Conservation (phyloP, 2,888 invertebrate genomes). For the Rotaria socialis region DNA sequence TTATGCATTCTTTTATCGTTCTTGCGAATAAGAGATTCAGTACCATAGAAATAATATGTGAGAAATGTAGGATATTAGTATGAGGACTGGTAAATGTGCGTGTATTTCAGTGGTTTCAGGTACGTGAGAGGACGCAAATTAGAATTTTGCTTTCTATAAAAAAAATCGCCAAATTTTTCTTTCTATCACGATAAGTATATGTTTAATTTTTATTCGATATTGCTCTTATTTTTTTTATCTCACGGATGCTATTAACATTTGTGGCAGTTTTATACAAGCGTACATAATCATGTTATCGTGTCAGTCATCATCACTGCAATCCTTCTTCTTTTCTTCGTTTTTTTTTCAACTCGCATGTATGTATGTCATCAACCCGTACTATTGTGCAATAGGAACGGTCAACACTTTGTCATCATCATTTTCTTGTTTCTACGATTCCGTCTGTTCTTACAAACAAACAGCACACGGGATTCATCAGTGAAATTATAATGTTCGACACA, state of each 20-base stretch:
- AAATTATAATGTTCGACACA: neutral
- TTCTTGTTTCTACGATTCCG: neutral
- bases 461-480: neutral
- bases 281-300: conserved; percentile 15
- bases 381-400: conserved; percentile 5
- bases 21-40: neutral
- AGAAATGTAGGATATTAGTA: neutral
- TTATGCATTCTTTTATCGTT: neutral
- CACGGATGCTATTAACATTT: neutral
- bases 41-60: neutral
- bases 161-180: neutral
- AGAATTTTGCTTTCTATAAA: no score
- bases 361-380: neutral
- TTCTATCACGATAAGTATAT: neutral
- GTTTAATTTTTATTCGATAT: neutral
- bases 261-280: neutral
- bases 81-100: neutral
- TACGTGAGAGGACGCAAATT: neutral
- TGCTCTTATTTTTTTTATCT: neutral
- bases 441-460: neutral
- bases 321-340: neutral
- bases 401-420: conserved; percentile 3
- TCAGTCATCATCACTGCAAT: neutral
- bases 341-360: neutral
- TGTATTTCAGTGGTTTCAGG: neutral